These are phyloP conservation scores for Calyptomena viridis DNA, from an alignment of 2,113 vertebrate genomes.

Conservation along the genomic window DNA sequence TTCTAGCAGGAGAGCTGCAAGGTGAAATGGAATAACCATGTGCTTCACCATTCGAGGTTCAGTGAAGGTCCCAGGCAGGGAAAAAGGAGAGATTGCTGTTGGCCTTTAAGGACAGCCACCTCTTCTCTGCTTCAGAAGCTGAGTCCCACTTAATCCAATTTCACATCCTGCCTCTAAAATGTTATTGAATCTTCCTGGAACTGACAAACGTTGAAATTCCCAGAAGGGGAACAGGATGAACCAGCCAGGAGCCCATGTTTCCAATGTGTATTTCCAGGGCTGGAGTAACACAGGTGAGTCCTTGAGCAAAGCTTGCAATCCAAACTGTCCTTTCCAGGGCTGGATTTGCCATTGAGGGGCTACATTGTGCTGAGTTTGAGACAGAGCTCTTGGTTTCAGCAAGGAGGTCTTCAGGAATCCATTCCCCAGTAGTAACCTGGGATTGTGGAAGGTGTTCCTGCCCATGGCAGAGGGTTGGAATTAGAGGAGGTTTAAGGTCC, in stretches of 20 bases:
- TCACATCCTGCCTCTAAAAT: slow-evolving; percentile 31
- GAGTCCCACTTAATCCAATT: slow-evolving; percentile 47
- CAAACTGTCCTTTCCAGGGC: neutral
- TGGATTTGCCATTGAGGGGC: neutral
- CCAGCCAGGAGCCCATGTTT: neutral
- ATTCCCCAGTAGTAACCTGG: fast-evolving
- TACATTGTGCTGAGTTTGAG: neutral
- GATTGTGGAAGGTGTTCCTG: neutral
- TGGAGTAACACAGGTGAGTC: neutral
- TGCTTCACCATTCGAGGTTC: slow-evolving; percentile 15
- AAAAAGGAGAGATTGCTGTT: slow-evolving; percentile 3
- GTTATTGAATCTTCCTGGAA: slow-evolving; percentile 36
- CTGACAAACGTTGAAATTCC: neutral
- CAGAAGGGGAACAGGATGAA: neutral
- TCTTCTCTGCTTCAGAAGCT: neutral
- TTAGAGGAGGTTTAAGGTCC: neutral
- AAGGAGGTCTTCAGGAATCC: neutral
- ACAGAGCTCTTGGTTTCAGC: neutral
- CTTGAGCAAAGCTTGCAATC: neutral
- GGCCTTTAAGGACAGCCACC: slow-evolving; percentile 13
- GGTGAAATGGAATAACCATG: slow-evolving; percentile 30
- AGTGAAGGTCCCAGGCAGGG: neutral
- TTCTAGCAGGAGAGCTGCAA: slow-evolving; percentile 27
- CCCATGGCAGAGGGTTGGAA: neutral
- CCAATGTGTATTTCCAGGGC: neutral